These are phyloP conservation scores for Cheilosia urbana DNA, from an alignment of 2,888 invertebrate genomes.

Conservation along the genomic window DNA sequence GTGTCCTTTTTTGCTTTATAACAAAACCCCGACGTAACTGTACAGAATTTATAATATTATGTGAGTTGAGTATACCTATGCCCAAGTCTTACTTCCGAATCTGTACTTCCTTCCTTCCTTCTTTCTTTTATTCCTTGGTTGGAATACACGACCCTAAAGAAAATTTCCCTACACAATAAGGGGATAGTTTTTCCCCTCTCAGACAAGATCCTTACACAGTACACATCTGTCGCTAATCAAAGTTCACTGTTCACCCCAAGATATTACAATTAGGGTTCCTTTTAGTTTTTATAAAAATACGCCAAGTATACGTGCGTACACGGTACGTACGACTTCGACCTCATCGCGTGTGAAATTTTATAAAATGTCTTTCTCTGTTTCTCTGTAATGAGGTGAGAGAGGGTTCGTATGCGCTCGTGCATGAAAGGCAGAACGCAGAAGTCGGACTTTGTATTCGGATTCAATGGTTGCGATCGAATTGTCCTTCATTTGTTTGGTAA, in stretches of 20 bases:
- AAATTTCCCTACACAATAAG: slow-evolving; percentile 27
- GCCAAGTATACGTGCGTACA: not conserved
- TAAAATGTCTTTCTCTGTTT: slow-evolving; percentile 14
- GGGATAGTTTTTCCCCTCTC: slow-evolving; percentile 31
- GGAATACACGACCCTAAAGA: slow-evolving; percentile 37
- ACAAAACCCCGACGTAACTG: slow-evolving; percentile 7
- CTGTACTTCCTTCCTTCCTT: slow-evolving; percentile 48
- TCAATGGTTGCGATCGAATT: slow-evolving; percentile 1
- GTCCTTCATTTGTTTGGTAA: slow-evolving; percentile 1
- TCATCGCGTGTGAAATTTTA: slow-evolving; percentile 31
- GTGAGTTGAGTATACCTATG: not conserved
- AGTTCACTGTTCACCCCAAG: slow-evolving; percentile 70
- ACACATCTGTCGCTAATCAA: slow-evolving; percentile 73
- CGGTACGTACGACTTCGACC: not conserved
- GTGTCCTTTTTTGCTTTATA: not conserved
- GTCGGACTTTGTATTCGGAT: not conserved
- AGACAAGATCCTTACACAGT: slow-evolving; percentile 32
- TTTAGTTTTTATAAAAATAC: not conserved
- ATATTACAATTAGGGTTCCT: slow-evolving; percentile 29
- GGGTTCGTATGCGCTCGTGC: slow-evolving; percentile 26
- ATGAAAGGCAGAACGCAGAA: slow-evolving; percentile 6
- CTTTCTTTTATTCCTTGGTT: slow-evolving; percentile 42
- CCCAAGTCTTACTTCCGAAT: slow-evolving; percentile 50
- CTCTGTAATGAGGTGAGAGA: slow-evolving; percentile 2
- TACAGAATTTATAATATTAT: not conserved